These are phyloP conservation scores for Zapus hudsonius DNA, from an alignment of 2,113 vertebrate genomes.

Conservation along the genomic window DNA sequence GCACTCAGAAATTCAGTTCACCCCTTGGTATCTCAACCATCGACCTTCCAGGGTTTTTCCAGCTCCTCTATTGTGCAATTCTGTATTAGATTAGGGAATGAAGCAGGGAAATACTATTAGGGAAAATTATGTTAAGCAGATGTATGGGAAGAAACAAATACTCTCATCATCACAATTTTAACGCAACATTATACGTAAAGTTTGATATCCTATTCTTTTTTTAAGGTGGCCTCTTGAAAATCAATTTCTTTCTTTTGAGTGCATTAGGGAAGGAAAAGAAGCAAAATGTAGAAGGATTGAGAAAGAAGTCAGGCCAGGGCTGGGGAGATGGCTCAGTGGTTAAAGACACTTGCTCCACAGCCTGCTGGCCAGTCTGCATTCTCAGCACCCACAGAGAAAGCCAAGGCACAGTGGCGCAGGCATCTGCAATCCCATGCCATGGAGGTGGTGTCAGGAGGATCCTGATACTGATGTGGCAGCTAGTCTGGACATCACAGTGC, in stretches of 20 bases:
- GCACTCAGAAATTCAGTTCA: background rate
- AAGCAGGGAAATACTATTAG: slow-evolving; percentile 7
- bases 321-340: too few relatives aligned
- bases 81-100: slow-evolving; percentile 12
- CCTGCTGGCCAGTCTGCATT: too few relatives aligned
- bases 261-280: background rate
- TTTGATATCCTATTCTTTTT: background rate
- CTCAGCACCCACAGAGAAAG: too few relatives aligned
- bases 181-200: background rate
- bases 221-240: too few relatives aligned
- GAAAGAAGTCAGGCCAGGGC: background rate
- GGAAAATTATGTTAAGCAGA: slow-evolving; percentile 45
- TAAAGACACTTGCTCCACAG: too few relatives aligned
- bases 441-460: too few relatives aligned
- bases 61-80: background rate
- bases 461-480: too few relatives aligned
- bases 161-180: background rate
- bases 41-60: background rate
- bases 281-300: background rate
- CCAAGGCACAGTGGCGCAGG: too few relatives aligned
- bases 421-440: too few relatives aligned
- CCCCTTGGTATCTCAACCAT: background rate
- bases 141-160: slow-evolving; percentile 8
- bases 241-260: background rate
- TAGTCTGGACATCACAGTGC: too few relatives aligned